Conservation (phyloP, 2,797 vertebrate genomes). For the Molossus alvarezi region DNA sequence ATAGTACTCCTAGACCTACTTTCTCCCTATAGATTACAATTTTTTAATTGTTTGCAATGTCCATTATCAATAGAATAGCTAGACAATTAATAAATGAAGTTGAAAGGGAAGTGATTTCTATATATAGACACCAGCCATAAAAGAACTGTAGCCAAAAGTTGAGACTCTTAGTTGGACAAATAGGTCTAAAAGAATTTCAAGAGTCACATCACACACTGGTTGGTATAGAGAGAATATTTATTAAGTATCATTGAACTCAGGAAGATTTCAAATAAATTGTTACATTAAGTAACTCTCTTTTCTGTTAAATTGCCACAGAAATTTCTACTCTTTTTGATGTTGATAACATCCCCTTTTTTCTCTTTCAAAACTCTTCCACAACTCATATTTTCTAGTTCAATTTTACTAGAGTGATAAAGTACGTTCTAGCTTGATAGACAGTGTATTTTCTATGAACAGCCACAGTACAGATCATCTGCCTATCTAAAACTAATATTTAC, state of each 20-base stretch:
- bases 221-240: background rate
- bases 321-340: background rate
- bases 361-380: background rate
- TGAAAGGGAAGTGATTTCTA: conserved; percentile 21
- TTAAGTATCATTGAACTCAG: conserved; percentile 4
- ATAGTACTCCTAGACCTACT: background rate
- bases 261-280: conserved; percentile 55
- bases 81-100: conserved; percentile 28
- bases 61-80: background rate
- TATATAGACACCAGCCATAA: conserved; percentile 21
- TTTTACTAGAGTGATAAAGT: conserved; percentile 31
- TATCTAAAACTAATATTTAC: conserved; percentile 22
- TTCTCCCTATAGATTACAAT: background rate
- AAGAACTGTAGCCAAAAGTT: background rate
- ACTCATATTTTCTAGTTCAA: conserved; percentile 45
- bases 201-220: background rate
- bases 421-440: conserved; percentile 35
- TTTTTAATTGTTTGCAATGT: background rate
- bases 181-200: conserved; percentile 1
- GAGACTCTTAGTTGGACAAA: background rate
- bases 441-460: conserved; percentile 4
- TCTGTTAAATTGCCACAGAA: conserved; percentile 32
- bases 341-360: background rate
- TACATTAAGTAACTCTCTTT: background rate
- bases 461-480: background rate